Conservation (phyloP, 2,113 vertebrate species). For the Hemiscyllium ocellatum region DNA sequence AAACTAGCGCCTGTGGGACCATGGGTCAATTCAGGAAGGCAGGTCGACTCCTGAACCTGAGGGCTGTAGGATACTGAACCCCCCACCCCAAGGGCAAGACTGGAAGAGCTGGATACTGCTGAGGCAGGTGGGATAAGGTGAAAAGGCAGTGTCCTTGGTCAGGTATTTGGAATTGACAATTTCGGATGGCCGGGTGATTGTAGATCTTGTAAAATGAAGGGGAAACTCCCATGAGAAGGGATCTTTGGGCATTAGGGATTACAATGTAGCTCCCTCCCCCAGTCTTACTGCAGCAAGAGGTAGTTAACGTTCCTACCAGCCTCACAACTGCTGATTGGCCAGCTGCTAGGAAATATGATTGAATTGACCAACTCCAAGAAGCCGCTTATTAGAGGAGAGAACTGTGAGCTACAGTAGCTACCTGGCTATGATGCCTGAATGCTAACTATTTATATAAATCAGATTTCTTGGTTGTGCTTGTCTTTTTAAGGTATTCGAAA, state of each 20-base stretch:
- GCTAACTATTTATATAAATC: background rate
- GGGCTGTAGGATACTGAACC: no score
- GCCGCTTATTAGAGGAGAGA: background rate
- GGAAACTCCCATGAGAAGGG: no score
- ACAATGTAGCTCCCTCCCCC: background rate
- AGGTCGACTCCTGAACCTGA: background rate
- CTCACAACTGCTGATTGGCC: background rate
- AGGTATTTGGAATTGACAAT: background rate
- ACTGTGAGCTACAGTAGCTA: background rate
- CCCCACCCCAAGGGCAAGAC: no score
- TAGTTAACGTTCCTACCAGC: background rate
- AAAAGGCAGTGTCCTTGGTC: no score
- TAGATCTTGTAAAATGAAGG: no score
- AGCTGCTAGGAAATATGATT: background rate
- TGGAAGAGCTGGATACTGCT: background rate
- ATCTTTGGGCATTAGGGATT: background rate
- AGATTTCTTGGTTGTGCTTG: conserved; percentile 1
- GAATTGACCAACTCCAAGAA: no score
- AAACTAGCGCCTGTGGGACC: background rate
- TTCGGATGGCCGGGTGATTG: background rate
- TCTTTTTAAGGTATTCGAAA: conserved; percentile 77
- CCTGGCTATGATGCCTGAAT: background rate
- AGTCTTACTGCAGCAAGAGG: background rate
- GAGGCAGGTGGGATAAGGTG: no score
- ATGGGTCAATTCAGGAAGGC: background rate